These are phyloP conservation scores for Eolophus roseicapilla DNA, from an alignment of 2,113 vertebrate species.

Conservation along the genomic window DNA sequence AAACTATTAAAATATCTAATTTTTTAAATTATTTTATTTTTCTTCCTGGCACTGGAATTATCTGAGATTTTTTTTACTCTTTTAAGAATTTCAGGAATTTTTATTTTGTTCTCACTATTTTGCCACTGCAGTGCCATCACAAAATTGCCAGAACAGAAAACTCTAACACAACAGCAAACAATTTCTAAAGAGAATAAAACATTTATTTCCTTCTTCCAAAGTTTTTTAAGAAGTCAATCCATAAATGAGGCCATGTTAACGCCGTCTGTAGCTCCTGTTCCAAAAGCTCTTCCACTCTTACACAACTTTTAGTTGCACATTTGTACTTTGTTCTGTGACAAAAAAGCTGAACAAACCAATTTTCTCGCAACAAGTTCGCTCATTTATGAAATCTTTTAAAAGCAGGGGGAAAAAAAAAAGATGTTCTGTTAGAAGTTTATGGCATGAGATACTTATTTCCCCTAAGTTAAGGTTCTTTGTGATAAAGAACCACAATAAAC, in stretches of 20 bases:
- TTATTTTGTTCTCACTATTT: not conserved
- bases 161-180: rapidly evolving
- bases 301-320: not conserved
- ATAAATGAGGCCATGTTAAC: not conserved
- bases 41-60: not conserved
- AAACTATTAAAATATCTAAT: not conserved
- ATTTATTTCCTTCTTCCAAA: not conserved
- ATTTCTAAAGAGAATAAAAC: not conserved
- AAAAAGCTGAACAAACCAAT: not conserved
- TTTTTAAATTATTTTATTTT: not conserved
- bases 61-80: slow-evolving; percentile 19
- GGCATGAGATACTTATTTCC: not conserved
- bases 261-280: not conserved
- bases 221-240: not conserved
- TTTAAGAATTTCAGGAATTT: slow-evolving; percentile 43
- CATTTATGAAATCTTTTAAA: not conserved
- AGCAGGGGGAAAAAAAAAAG: not conserved
- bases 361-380: not conserved
- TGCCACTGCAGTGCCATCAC: not conserved
- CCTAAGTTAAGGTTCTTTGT: not conserved
- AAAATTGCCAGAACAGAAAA: not conserved
- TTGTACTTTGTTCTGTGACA: not conserved
- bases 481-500: not conserved
- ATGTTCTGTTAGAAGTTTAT: not conserved
- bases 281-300: not conserved